phyloP scores from a whole-genome alignment of 2,888 invertebrate species.

The Aporophyla lueneburgensis region DNA sequence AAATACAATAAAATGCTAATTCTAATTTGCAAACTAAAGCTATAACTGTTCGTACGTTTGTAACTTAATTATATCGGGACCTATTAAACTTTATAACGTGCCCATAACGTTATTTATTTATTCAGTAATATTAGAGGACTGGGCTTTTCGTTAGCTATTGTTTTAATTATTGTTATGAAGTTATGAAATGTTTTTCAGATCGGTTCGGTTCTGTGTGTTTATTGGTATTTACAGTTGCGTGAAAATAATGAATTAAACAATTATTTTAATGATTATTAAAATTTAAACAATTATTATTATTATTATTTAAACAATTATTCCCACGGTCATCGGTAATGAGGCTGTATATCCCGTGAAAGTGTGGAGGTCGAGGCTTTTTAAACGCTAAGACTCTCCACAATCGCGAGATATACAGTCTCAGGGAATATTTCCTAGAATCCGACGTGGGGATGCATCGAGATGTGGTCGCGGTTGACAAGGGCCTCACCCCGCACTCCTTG shows the following conservation, averaged over 20 bases:
- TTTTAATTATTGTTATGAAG: slow-evolving; percentile 28
- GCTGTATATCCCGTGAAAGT: too few relatives aligned
- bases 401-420: too few relatives aligned
- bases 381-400: too few relatives aligned
- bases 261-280: too few relatives aligned
- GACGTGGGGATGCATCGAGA: too few relatives aligned
- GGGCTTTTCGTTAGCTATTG: slow-evolving; percentile 20
- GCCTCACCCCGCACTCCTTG: too few relatives aligned
- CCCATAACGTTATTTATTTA: slow-evolving; percentile 44
- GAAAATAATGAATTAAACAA: background rate
- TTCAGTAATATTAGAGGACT: slow-evolving; percentile 3
- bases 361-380: too few relatives aligned
- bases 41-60: slow-evolving; percentile 22
- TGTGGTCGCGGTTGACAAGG: too few relatives aligned
- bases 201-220: slow-evolving; percentile 15
- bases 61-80: slow-evolving; percentile 52
- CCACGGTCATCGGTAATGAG: too few relatives aligned
- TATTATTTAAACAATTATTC: too few relatives aligned
- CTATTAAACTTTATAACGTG: slow-evolving; percentile 38
- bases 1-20: slow-evolving; percentile 64
- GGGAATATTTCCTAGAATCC: too few relatives aligned
- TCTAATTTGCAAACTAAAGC: slow-evolving; percentile 54
- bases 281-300: too few relatives aligned
- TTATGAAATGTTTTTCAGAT: slow-evolving; percentile 12
- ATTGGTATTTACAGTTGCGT: slow-evolving; percentile 3